Conservation (phyloP, 2,113 vertebrate genomes). For the Phrynosoma platyrhinos region DNA sequence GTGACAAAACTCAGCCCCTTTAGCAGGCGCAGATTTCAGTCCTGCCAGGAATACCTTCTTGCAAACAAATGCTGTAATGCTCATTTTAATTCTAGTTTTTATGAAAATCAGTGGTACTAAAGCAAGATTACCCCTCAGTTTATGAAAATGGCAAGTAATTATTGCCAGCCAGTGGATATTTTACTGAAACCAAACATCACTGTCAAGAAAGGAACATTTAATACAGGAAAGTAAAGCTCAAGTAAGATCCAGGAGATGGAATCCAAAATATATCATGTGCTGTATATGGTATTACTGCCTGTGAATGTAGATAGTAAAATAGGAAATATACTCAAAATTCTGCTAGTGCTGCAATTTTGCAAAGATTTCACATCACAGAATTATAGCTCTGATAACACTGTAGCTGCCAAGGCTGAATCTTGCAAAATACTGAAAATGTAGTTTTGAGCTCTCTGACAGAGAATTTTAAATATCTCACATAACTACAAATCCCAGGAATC, state of each 20-base stretch:
- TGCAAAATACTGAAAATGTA: too few relatives aligned
- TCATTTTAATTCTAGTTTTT: background rate
- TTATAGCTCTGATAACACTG: too few relatives aligned
- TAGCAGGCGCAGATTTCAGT: background rate
- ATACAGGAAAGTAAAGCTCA: background rate
- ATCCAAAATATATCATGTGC: background rate
- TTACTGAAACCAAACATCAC: background rate
- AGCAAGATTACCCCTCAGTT: background rate
- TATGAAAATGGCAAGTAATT: background rate
- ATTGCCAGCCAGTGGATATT: background rate
- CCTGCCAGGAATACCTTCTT: background rate
- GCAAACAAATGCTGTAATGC: background rate
- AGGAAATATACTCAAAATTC: background rate
- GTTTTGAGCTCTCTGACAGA: too few relatives aligned
- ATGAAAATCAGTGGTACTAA: background rate
- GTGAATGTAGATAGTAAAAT: background rate
- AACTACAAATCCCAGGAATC: too few relatives aligned
- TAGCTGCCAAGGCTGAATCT: too few relatives aligned
- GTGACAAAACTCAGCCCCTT: background rate
- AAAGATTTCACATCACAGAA: too few relatives aligned
- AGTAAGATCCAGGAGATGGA: background rate
- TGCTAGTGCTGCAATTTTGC: background rate
- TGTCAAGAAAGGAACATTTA: background rate
- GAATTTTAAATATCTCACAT: too few relatives aligned
- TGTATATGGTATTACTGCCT: background rate